These are phyloP conservation scores for Mormoops blainvillei DNA, from an alignment of 2,113 vertebrate species.

Conservation along the genomic window DNA sequence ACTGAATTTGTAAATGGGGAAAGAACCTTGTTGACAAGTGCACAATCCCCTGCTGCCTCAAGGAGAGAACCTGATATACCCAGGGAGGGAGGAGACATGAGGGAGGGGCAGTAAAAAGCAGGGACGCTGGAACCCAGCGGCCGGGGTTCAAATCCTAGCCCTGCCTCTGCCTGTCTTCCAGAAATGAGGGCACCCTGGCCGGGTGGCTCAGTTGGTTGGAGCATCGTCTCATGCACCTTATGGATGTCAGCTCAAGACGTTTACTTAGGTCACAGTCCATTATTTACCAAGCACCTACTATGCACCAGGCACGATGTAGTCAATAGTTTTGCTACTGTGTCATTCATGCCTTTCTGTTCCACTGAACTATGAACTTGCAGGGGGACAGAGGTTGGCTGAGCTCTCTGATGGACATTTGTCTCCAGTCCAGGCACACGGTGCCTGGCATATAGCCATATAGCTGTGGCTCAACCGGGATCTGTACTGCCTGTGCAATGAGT, in stretches of 20 bases:
- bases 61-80: background rate
- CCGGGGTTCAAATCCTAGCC: background rate
- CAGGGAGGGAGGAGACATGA: background rate
- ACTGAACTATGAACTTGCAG: background rate
- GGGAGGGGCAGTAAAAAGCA: background rate
- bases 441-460: background rate
- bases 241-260: background rate
- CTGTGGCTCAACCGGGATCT: background rate
- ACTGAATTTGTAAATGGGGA: background rate
- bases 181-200: too few relatives aligned
- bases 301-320: background rate
- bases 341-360: background rate
- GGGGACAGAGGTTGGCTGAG: background rate
- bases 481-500: background rate
- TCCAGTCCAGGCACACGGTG: accelerated
- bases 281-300: background rate
- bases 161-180: background rate
- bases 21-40: background rate
- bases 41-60: background rate
- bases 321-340: too few relatives aligned
- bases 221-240: too few relatives aligned
- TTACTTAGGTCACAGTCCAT: background rate
- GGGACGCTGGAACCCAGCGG: background rate
- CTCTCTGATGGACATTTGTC: background rate
- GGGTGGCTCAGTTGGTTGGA: too few relatives aligned